These are phyloP conservation scores for Rhinopomastus cyanomelas DNA, from an alignment of 2,113 vertebrate species.

Conservation along the genomic window DNA sequence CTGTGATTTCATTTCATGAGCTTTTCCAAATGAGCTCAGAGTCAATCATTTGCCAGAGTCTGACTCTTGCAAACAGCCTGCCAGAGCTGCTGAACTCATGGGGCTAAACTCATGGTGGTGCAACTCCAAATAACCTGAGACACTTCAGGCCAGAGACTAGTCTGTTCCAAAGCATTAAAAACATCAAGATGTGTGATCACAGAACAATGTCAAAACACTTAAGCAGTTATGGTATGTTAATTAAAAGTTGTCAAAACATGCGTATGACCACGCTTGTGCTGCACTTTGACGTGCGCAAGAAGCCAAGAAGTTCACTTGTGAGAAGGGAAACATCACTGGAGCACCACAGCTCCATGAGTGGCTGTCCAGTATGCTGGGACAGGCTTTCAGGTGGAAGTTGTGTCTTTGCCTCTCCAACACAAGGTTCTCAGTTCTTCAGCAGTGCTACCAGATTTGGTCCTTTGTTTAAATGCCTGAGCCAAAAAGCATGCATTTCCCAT, in stretches of 20 bases:
- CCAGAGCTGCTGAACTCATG: conserved; percentile 21
- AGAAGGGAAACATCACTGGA: neutral
- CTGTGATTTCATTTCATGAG: conserved; percentile 63
- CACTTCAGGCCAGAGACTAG: neutral
- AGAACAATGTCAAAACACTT: conserved; percentile 17
- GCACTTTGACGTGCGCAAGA: neutral
- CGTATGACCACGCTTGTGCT: neutral
- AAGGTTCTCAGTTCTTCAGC: neutral
- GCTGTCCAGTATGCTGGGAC: neutral
- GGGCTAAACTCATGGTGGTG: conserved; percentile 28
- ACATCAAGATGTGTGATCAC: neutral
- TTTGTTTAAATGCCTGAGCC: neutral
- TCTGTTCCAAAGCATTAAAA: conserved; percentile 23
- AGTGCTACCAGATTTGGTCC: neutral
- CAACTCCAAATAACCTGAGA: conserved; percentile 9
- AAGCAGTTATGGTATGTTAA: conserved; percentile 7
- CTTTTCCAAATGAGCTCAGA: conserved; percentile 66
- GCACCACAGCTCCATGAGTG: neutral
- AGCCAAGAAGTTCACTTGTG: neutral
- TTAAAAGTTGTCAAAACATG: conserved; percentile 17
- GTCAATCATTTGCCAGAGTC: conserved; percentile 31
- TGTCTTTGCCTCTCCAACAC: neutral
- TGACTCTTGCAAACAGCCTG: conserved; percentile 52
- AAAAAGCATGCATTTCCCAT: neutral
- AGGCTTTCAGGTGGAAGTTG: neutral